Conservation (phyloP, 2,888 invertebrate species). For the Heliconius ismenius region DNA sequence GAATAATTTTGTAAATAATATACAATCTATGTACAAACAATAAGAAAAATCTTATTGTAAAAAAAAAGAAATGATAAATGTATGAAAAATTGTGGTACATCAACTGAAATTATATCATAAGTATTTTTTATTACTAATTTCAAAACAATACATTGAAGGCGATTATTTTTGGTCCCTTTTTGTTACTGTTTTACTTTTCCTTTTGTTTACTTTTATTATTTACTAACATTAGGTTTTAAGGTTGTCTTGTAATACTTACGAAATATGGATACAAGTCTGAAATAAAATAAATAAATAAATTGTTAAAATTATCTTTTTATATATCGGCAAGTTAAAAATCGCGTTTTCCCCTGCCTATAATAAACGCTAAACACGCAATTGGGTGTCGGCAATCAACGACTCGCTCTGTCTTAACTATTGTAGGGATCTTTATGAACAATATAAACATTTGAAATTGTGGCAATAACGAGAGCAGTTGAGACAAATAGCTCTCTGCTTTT, state of each 20-base stretch:
- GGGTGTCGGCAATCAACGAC: neutral
- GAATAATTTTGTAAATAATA: neutral
- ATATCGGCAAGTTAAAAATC: neutral
- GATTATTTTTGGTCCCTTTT: too few relatives aligned
- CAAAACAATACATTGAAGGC: neutral
- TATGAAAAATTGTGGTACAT: neutral
- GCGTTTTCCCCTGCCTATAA: neutral
- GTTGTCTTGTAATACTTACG: too few relatives aligned
- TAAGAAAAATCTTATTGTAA: neutral
- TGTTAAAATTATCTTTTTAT: neutral
- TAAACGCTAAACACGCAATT: neutral
- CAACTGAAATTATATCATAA: too few relatives aligned
- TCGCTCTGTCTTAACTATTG: neutral
- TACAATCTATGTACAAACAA: neutral
- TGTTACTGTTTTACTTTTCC: too few relatives aligned
- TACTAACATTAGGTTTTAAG: too few relatives aligned
- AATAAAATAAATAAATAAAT: too few relatives aligned
- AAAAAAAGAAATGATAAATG: neutral
- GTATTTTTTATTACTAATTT: neutral
- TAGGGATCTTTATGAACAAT: constrained; percentile 8
- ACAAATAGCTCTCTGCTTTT: neutral
- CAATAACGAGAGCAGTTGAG: neutral
- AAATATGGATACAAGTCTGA: too few relatives aligned
- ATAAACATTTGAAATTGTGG: constrained; percentile 8
- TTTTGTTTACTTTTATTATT: too few relatives aligned